Evolutionary conservation across 2,888 invertebrate genomes (phyloP).

Genomic region (Stenodema calcarata): DNA sequence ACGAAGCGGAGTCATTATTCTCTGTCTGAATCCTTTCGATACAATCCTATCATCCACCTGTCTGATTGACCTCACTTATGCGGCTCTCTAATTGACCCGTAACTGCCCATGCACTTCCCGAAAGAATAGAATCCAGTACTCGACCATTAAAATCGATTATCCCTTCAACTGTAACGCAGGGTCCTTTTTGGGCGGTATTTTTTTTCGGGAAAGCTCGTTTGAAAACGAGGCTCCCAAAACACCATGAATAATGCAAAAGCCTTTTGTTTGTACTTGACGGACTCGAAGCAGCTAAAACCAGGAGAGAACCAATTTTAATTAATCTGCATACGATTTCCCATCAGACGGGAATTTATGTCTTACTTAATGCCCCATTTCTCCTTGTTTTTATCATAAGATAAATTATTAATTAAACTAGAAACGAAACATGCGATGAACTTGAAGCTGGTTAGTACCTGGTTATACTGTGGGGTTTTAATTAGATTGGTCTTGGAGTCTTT

Average conservation of each 20-base stretch:
- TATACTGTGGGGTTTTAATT: conserved; percentile 15
- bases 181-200: neutral
- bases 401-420: conserved; percentile 39
- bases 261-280: conserved; percentile 30
- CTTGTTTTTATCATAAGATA: neutral
- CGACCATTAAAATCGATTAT: conserved; percentile 39
- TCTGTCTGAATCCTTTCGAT: neutral
- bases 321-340: conserved; percentile 47
- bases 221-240: neutral
- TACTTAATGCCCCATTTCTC: conserved; percentile 34
- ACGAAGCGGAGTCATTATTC: neutral
- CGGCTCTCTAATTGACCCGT: neutral
- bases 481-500: neutral
- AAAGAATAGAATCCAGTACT: neutral
- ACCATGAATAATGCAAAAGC: conserved; percentile 31
- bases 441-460: conserved; percentile 6
- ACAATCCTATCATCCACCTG: neutral
- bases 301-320: conserved; percentile 45
- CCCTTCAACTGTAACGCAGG: neutral
- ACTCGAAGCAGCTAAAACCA: conserved; percentile 29
- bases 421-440: neutral
- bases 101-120: neutral
- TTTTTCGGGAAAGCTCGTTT: neutral
- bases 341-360: conserved; percentile 48
- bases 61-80: neutral